These are phyloP conservation scores for Rhea pennata DNA, from an alignment of 2,113 vertebrate species.

Conservation along the genomic window DNA sequence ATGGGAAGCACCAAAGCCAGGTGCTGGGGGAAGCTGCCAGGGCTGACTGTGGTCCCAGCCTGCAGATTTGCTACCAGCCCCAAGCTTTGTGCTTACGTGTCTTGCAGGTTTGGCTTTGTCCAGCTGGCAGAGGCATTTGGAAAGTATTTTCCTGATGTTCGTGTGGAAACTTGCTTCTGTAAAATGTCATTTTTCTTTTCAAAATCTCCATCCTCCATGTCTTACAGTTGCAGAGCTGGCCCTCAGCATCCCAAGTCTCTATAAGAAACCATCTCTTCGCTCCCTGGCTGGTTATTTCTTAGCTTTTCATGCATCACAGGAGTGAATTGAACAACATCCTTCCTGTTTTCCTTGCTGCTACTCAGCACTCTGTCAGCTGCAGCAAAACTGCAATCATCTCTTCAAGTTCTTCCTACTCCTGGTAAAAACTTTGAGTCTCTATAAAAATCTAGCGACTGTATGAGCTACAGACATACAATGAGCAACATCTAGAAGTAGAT, in stretches of 20 bases:
- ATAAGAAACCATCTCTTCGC: not conserved
- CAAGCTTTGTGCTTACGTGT: not conserved
- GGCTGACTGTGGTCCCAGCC: not conserved
- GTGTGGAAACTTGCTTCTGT: not conserved
- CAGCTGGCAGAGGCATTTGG: not conserved
- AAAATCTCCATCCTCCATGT: not conserved
- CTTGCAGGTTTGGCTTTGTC: not conserved
- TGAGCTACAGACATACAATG: not conserved
- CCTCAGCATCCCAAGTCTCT: not conserved
- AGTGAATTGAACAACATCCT: not conserved
- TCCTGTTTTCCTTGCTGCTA: not conserved
- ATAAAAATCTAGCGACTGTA: not conserved
- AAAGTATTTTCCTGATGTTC: not conserved
- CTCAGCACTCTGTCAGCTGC: not conserved
- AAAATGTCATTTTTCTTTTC: not conserved
- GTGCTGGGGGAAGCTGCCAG: not conserved
- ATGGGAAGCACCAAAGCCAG: not conserved
- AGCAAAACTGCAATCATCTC: not conserved
- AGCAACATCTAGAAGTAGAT: not conserved
- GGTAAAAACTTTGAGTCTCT: not conserved
- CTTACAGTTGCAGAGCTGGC: not conserved
- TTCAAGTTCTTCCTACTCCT: not conserved
- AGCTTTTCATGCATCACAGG: not conserved
- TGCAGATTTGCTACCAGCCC: not conserved
- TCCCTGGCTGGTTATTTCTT: not conserved